Base-by-base conservation (phyloP, 2,113 vertebrate genomes). In the Pelvicachromis taeniatus region DNA sequence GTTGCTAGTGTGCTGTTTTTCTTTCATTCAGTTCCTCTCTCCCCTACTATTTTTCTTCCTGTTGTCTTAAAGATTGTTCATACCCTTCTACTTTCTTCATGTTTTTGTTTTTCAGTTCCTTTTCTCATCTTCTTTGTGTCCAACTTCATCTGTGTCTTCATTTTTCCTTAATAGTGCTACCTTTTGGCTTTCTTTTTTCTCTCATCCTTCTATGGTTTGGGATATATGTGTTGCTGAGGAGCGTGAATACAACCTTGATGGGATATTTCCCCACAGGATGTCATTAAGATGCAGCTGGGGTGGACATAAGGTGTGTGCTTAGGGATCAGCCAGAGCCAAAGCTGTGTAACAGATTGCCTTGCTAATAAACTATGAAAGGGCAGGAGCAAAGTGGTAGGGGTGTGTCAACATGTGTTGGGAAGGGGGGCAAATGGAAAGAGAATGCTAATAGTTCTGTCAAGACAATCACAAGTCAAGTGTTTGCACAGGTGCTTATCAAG, bases 351-450 rank as follows among this genome's bases (percentile, higher is more conserved):
- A 85, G 95, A 96, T 96, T 96, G 95, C 92, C 88, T 93, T 31
- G 85, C 94, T 96, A 96, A 97, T 96, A 94, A 95, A 95, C 93
- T 95, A 90, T 95, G 95, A 96, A 95, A 95, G 95, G 94, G 89
- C 87, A 65, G 84, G 55, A 86, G 84, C 21, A 84, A 68, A 82
- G 77, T 33, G 75, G 58, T 68, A 70, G 53, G 54, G 12, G 53
- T 77, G 73, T 79, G 53, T 63, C 33, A 58, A n/a, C 82, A 70
- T 61, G 75, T 50, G 50, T 61, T 68, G 45, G n/a, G 31, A 19
- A 38, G 50, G 78, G 35, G 54, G 29, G 81, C 77, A 85, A 80
- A 87, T 93, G 88, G 93, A 92, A 94, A 94, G 89, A 93, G 91
- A 93, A 96, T 95, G 88, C 91, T 95, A 95, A 96, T 94, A 88